phyloP scores from a whole-genome alignment of 1,140 invertebrate species.

The Panagrolaimus sp. region DNA sequence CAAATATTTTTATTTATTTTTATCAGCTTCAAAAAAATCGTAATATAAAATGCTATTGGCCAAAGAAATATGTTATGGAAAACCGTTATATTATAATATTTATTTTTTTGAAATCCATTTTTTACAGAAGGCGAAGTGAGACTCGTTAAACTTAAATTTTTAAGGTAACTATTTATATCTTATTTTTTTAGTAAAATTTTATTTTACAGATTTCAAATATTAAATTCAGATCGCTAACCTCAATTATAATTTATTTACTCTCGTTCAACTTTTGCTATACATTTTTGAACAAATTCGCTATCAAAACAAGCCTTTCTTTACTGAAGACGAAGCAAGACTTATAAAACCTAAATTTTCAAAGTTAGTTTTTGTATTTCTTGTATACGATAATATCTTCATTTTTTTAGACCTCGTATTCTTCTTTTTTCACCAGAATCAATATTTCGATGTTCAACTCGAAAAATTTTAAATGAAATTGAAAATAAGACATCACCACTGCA shows the following conservation, averaged over 20 bases:
- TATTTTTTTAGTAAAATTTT: too few species aligned
- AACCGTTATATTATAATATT: too few species aligned
- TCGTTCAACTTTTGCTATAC: conserved; percentile 42
- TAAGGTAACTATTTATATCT: too few species aligned
- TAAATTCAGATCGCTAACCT: too few species aligned
- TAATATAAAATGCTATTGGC: too few species aligned
- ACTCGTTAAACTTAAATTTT: too few species aligned
- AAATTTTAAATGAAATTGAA: conserved; percentile 32
- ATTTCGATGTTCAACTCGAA: conserved; percentile 30
- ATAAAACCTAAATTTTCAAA: conserved; percentile 53
- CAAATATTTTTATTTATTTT: too few species aligned
- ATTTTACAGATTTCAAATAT: too few species aligned
- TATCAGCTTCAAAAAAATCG: too few species aligned
- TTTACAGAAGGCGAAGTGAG: too few species aligned
- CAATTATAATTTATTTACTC: conserved; percentile 45
- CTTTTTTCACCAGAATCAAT: conserved; percentile 33
- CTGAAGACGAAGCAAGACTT: conserved; percentile 29
- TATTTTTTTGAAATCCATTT: too few species aligned
- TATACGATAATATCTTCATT: background rate
- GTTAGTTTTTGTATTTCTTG: conserved; percentile 21
- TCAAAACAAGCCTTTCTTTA: conserved; percentile 53
- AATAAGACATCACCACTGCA: background rate
- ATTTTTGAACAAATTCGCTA: conserved; percentile 47
- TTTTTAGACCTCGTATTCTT: conserved; percentile 30
- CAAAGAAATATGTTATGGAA: too few species aligned